Conservation (phyloP, 2,888 invertebrate genomes). For the Pachliopta kotzebuea region DNA sequence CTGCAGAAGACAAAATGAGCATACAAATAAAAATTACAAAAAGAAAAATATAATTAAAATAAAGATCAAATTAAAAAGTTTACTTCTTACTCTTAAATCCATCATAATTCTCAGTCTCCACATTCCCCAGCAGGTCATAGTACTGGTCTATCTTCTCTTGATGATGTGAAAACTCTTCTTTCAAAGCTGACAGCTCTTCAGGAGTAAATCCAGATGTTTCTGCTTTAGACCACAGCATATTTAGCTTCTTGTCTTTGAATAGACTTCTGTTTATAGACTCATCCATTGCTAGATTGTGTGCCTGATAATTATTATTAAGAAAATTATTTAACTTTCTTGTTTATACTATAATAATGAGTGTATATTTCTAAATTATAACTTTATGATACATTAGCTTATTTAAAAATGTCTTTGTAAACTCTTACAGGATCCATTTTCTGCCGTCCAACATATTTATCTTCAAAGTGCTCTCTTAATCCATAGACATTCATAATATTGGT, state of each 20-base stretch:
- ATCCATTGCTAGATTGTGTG: constrained; percentile 70
- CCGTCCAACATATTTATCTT: constrained; percentile 82
- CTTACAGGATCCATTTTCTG: constrained; percentile 79
- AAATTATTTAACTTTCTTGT: background rate
- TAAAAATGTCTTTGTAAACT: constrained; percentile 11
- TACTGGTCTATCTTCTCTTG: constrained; percentile 96
- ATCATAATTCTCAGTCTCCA: constrained; percentile 81
- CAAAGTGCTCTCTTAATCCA: constrained; percentile 89
- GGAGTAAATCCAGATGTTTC: constrained; percentile 92
- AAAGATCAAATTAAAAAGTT: no score
- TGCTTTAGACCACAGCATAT: constrained; percentile 94
- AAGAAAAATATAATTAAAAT: background rate
- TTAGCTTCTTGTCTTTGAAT: constrained; percentile 94
- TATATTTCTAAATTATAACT: background rate
- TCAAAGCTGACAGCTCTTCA: constrained; percentile 89
- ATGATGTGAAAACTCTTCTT: constrained; percentile 94
- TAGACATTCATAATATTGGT: constrained; percentile 91
- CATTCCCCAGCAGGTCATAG: constrained; percentile 87
- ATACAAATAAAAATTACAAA: no score
- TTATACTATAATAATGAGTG: no score
- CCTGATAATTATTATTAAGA: constrained; percentile 40
- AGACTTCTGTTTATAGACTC: constrained; percentile 85
- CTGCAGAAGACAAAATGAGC: no score
- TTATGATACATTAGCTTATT: background rate
- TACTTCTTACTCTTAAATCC: constrained; percentile 83